A percentile compares a stretch with the other conserved stretches of the same genome.
phyloP scores from a whole-genome alignment of 2,113 vertebrate genomes.

The Cranoglanis bouderius region DNA sequence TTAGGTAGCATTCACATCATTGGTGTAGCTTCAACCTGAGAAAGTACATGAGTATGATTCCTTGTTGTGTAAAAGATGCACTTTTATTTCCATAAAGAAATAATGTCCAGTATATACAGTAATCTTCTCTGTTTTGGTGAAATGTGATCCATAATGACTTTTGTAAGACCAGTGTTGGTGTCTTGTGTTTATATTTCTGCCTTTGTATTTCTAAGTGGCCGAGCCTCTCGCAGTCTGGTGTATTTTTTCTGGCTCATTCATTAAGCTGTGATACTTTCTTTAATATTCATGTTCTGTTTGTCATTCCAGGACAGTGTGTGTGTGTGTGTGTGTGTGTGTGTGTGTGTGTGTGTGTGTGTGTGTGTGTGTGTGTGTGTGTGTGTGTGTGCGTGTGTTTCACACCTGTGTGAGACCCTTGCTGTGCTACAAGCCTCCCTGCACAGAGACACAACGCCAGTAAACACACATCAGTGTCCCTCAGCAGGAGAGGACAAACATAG shows the following conservation, averaged over 20 bases:
- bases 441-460: constrained; percentile 73
- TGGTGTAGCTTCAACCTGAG: background rate
- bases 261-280: constrained; percentile 29
- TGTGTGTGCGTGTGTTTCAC: constrained; percentile 69
- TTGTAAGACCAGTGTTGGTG: background rate
- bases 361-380: constrained; percentile 53
- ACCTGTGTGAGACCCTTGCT: constrained; percentile 72
- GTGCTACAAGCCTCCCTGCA: constrained; percentile 74
- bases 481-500: constrained; percentile 73
- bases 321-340: constrained; percentile 40
- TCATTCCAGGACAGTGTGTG: constrained; percentile 24
- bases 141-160: background rate
- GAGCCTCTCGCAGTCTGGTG: background rate
- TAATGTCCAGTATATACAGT: background rate
- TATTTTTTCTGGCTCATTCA: background rate
- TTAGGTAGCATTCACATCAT: background rate
- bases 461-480: constrained; percentile 76
- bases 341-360: constrained; percentile 54
- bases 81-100: background rate
- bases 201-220: background rate
- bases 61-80: background rate
- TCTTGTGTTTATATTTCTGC: constrained; percentile 39
- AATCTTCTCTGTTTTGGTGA: background rate
- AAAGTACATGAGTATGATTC: background rate
- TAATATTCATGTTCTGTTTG: constrained; percentile 34